These are phyloP conservation scores for Cephalopholis sonnerati DNA, from an alignment of 2,113 vertebrate species.

Conservation along the genomic window DNA sequence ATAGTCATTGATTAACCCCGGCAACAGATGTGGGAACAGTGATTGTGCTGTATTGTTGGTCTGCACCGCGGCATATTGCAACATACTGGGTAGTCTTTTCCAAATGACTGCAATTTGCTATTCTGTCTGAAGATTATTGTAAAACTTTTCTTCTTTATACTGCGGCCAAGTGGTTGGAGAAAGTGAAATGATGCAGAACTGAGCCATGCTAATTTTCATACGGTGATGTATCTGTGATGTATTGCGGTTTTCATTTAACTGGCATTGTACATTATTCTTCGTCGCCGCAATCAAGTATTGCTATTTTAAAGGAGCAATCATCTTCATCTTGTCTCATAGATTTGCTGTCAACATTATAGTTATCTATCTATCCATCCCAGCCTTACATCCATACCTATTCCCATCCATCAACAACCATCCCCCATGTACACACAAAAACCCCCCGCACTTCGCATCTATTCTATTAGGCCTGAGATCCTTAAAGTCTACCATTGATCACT, in stretches of 20 bases:
- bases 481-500: constrained; percentile 52
- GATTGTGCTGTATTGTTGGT: constrained; percentile 76
- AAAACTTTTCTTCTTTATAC: constrained; percentile 50
- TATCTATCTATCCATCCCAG: not conserved
- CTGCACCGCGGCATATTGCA: constrained; percentile 49
- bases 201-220: constrained; percentile 40
- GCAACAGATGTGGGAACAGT: constrained; percentile 71
- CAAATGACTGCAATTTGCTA: constrained; percentile 71
- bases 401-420: constrained; percentile 20
- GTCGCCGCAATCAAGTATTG: not conserved
- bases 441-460: constrained; percentile 16
- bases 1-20: constrained; percentile 81
- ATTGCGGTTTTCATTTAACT: not conserved
- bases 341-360: constrained; percentile 14
- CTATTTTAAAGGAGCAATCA: constrained; percentile 12
- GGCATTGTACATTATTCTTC: not conserved
- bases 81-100: constrained; percentile 62
- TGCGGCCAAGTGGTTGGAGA: constrained; percentile 6
- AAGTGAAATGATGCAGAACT: constrained; percentile 15
- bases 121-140: constrained; percentile 62
- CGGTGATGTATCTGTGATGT: constrained; percentile 2
- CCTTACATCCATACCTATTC: not conserved
- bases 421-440: not conserved
- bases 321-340: not conserved
- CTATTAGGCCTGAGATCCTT: constrained; percentile 31